Evolutionary conservation across 2,888 invertebrate species (phyloP), one percentile per base, ranked within the genome.

Genomic region (Idaea dimidiata): DNA sequence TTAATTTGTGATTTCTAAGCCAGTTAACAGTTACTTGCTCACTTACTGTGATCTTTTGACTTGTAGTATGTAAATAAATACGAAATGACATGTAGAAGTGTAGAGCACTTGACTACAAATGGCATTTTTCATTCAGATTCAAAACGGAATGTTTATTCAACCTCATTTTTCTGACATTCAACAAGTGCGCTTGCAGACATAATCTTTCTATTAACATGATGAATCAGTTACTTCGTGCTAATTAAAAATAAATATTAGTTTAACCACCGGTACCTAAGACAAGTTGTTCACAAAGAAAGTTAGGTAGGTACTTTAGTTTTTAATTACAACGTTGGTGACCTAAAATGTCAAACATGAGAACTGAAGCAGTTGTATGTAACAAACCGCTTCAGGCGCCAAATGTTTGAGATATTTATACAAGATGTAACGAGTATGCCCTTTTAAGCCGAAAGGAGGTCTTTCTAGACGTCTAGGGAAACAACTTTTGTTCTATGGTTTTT

Each of bases 201-300:
- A 43, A 43, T 43, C 43, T 43, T 43, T 43, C 10, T 43, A 43
- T 43, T 43, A 43, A 43, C 71, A 72, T 73, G 72, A 76, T 88
- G 87, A 87, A 80, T 87, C 84, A 87, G 86, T 87, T 79, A 80
- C 83, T 86, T 80, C 72, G 67, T 77, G 82, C 82, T 86, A 86
- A 87, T 88, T 84, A 86, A 86, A 86, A 80, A 85, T 83, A 87
- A 88, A 89, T 86, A 89, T 84, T 77, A 74, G 74, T 78, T 75
- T 83, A 84, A 80, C 82, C 77, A 76, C 78, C 7, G 14, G 14
- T 8, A 43, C 33, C n/a, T n/a, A n/a, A n/a, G 1, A 43, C 10
- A 8, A 2, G 3, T 43, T 43, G 43, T 43, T 1, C 5, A 24
- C 24, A 24, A 24, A 24, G 24, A 43, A 14, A 43, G 43, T 43